phyloP scores from a whole-genome alignment of 37 sponge, comb jelly and placozoan species.

The Bolinopsis microptera region DNA sequence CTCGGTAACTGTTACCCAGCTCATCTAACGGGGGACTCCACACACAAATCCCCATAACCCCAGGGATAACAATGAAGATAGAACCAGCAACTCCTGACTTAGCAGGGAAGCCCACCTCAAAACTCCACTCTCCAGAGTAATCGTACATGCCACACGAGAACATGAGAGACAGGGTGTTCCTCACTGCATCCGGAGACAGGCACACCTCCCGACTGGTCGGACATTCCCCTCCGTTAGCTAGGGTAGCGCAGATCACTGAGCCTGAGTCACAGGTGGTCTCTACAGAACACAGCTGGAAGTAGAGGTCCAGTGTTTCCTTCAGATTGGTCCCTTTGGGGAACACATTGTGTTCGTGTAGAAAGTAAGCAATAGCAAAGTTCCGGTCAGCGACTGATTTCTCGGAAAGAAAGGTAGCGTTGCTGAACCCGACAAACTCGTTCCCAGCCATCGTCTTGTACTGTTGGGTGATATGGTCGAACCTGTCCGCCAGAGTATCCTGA shows the following conservation, averaged over 20 bases:
- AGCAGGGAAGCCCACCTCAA: constrained; percentile 70
- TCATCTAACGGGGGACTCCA: constrained; percentile 68
- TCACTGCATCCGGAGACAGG: constrained; percentile 54
- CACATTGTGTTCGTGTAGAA: constrained; percentile 65
- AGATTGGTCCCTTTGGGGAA: constrained; percentile 64
- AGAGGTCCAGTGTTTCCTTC: constrained; percentile 65
- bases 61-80: constrained; percentile 68
- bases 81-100: constrained; percentile 68
- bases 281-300: constrained; percentile 70
- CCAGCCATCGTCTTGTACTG: constrained; percentile 65
- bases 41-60: constrained; percentile 67
- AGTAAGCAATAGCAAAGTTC: constrained; percentile 66
- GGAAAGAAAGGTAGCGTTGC: constrained; percentile 67
- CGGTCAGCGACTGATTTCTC: constrained; percentile 67
- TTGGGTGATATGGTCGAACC: constrained; percentile 54
- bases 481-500: constrained; percentile 47
- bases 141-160: constrained; percentile 69
- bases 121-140: constrained; percentile 65
- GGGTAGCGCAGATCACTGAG: constrained; percentile 66
- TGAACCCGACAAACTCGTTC: constrained; percentile 56
- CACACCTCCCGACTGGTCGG: constrained; percentile 65
- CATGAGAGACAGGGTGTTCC: constrained; percentile 68
- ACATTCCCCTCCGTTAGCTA: constrained; percentile 69
- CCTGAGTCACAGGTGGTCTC: constrained; percentile 65
- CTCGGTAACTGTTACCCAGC: constrained; percentile 65